Evolutionary conservation across 2,888 invertebrate genomes (phyloP).

Genomic region (Mamestra brassicae): DNA sequence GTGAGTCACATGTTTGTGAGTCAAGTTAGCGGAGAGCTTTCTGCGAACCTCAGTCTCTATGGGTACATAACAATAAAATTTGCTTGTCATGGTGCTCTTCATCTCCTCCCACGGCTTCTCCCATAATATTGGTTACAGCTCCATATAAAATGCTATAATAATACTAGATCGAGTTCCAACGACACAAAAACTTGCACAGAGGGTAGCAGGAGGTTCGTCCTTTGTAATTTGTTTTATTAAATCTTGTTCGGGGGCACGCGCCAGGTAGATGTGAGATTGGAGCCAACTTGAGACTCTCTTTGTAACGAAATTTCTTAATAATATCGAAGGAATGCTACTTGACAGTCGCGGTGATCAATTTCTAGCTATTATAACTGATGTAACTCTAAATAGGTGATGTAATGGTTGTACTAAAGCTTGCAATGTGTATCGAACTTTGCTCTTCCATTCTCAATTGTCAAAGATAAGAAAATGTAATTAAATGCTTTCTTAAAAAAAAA

Average conservation of each 20-base stretch:
- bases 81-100: slow-evolving; percentile 60
- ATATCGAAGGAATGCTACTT: slow-evolving; percentile 8
- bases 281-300: slow-evolving; percentile 35
- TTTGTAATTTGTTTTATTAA: slow-evolving; percentile 59
- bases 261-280: slow-evolving; percentile 51
- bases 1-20: slow-evolving; percentile 70
- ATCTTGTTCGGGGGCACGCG: slow-evolving; percentile 38
- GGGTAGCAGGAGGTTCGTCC: slow-evolving; percentile 29
- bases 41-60: slow-evolving; percentile 52
- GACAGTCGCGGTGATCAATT: not conserved
- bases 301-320: not conserved
- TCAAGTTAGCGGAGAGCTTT: slow-evolving; percentile 62
- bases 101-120: slow-evolving; percentile 59
- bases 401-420: not conserved
- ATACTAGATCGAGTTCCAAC: slow-evolving; percentile 45
- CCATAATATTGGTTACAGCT: slow-evolving; percentile 58
- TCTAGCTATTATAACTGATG: not conserved
- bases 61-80: slow-evolving; percentile 65
- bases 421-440: not conserved
- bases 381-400: not conserved
- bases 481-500: not conserved
- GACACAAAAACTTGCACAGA: slow-evolving; percentile 53
- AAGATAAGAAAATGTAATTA: not conserved
- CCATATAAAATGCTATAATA: slow-evolving; percentile 58
- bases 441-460: not conserved